Evolutionary conservation across 2,113 vertebrate genomes (phyloP).

Genomic region (Struthio camelus): DNA sequence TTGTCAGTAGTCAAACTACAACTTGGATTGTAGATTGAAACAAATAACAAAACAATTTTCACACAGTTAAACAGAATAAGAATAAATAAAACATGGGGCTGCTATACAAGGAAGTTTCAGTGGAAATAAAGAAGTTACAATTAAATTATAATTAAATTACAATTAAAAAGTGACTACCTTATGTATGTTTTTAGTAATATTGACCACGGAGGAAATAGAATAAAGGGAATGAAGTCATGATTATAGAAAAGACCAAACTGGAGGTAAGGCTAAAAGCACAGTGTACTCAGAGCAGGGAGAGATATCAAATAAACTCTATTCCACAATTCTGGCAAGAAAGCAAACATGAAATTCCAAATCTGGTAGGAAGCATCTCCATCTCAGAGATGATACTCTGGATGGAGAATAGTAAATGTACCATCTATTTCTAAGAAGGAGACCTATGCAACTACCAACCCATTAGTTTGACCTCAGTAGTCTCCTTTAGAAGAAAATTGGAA

Average conservation of each 20-base stretch:
- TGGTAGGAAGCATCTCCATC: neutral
- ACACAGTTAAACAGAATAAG: neutral
- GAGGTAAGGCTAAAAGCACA: neutral
- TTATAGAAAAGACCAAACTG: neutral
- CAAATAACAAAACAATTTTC: neutral
- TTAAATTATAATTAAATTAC: neutral
- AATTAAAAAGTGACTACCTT: neutral
- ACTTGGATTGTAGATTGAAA: neutral
- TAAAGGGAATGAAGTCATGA: neutral
- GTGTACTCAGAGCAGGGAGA: neutral
- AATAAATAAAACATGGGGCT: neutral
- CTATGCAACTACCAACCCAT: conserved; percentile 22
- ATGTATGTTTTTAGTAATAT: neutral
- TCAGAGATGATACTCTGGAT: conserved; percentile 1
- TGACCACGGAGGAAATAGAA: neutral
- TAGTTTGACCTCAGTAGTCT: conserved; percentile 32
- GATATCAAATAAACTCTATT: neutral
- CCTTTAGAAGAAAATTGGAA: conserved; percentile 38
- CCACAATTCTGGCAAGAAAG: neutral
- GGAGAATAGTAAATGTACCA: conserved; percentile 15
- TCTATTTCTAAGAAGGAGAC: conserved; percentile 24
- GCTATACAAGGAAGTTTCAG: neutral
- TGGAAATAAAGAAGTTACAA: neutral
- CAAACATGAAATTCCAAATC: conserved; percentile 6
- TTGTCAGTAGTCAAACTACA: neutral